Evolutionary conservation across 2,888 invertebrate genomes (phyloP), one percentile per base, ranked within the genome.

Genomic region (Unio delphinus): DNA sequence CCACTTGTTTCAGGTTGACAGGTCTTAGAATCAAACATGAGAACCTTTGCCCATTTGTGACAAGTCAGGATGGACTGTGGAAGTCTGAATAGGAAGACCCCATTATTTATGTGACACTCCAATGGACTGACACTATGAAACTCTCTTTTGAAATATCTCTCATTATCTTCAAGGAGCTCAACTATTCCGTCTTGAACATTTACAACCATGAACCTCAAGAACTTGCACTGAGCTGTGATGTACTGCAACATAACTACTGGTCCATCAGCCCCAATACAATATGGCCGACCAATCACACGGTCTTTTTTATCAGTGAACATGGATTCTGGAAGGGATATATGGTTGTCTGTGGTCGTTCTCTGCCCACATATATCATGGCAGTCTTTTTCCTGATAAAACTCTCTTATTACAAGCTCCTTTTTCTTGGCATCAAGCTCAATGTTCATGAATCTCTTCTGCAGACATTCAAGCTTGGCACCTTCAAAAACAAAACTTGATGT

Each of bases 181-280:
- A 65, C 58, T 18, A 56, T 26, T 28, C 64, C 28, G 15, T 66
- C 59, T 23, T 20, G 26, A 15, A 64, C 4, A 55, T 73, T 68
- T 23, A 76, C 63, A 23, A 67, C 45, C 34, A 79, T 65, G 60
- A 76, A 79, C 55, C 67, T 67, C 28, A 79, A 67, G 60, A 72
- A 72, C 57, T 34, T 63, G 45, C 56, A 62, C 15, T 69, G 55
- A 4, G 17, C 58, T 23, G 71, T 66, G 30, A 71, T 65, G 61
- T 69, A 76, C 55, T 73, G 73, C 54, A 69, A 65, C 11, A 72
- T 34, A 30, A 67, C 61, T 18, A 69, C 56, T 55, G 67, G 55
- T 6, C 55, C 69, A n/a, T 54, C 56, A 59, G 73, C 71, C 55
- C 73, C 73, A 60, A 76, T 73, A 58, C 75, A 76, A n/a, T 69